A percentile compares a stretch with the other conserved stretches of the same genome.
phyloP scores from a whole-genome alignment of 2,113 vertebrate species.

The Dunckerocampus dactyliophorus region DNA sequence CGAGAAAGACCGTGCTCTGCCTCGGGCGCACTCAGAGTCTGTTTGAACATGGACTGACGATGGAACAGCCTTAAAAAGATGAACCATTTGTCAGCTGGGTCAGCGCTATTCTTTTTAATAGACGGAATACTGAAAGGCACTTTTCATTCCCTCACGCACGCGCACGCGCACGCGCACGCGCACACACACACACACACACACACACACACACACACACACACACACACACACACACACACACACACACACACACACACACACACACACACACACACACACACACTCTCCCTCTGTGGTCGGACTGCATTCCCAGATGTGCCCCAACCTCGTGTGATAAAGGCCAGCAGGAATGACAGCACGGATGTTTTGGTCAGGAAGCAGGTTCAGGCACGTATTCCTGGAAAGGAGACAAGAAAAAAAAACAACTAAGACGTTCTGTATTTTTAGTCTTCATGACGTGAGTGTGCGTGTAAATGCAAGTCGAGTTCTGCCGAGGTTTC shows the following conservation, averaged over 20 bases:
- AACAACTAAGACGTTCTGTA: background rate
- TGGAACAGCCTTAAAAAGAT: slow-evolving; percentile 29
- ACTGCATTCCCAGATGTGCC: slow-evolving; percentile 61
- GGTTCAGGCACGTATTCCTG: slow-evolving; percentile 69
- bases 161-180: no score
- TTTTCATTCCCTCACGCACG: slow-evolving; percentile 26
- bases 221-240: no score
- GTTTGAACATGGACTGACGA: background rate
- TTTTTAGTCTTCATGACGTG: background rate
- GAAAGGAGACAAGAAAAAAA: slow-evolving; percentile 12
- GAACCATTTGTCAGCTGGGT: slow-evolving; percentile 22
- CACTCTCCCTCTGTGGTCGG: slow-evolving; percentile 56
- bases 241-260: no score
- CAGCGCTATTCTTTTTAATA: slow-evolving; percentile 24
- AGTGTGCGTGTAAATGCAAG: background rate
- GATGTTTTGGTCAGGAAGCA: slow-evolving; percentile 46
- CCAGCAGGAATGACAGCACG: slow-evolving; percentile 55
- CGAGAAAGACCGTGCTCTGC: background rate
- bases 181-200: no score
- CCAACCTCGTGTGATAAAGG: slow-evolving; percentile 48
- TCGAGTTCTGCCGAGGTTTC: background rate
- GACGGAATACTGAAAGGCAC: slow-evolving; percentile 70
- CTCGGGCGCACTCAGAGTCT: no score
- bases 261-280: slow-evolving; percentile 9
- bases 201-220: no score